These are phyloP conservation scores for Azemiops feae DNA, from an alignment of 2,113 vertebrate species.

Conservation along the genomic window DNA sequence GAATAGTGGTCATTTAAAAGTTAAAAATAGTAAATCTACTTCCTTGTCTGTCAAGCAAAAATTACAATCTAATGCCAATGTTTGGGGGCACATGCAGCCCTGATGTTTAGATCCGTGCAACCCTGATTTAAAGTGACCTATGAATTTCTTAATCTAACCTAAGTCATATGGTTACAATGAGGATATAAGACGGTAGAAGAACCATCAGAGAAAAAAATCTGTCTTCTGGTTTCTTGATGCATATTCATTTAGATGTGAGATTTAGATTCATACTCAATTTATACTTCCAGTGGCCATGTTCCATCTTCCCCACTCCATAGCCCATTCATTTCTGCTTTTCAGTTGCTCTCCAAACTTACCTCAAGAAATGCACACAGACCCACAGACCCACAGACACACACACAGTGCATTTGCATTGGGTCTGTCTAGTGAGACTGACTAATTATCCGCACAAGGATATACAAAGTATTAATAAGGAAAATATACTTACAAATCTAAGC, in stretches of 20 bases:
- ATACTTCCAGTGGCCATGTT: constrained; percentile 9
- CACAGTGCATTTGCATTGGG: neutral
- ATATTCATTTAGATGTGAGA: constrained; percentile 6
- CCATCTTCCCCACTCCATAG: neutral
- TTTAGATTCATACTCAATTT: constrained; percentile 30
- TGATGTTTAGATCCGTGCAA: neutral
- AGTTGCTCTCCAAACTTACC: neutral
- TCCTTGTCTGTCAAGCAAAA: neutral
- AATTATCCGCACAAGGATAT: constrained; percentile 26
- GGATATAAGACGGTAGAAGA: neutral
- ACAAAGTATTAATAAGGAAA: constrained; percentile 24
- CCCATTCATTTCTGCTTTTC: neutral
- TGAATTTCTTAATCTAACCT: neutral
- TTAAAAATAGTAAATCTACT: neutral
- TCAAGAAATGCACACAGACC: neutral
- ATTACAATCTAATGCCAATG: neutral
- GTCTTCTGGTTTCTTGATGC: neutral
- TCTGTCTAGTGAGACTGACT: neutral
- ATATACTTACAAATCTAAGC: constrained; percentile 51
- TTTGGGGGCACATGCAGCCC: neutral
- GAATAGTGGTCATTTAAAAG: neutral
- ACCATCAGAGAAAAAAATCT: neutral
- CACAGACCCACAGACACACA: neutral
- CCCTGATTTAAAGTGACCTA: neutral
- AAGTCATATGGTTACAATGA: neutral